These are phyloP conservation scores for Maccullochella peelii DNA, from an alignment of 2,113 vertebrate species.

Conservation along the genomic window DNA sequence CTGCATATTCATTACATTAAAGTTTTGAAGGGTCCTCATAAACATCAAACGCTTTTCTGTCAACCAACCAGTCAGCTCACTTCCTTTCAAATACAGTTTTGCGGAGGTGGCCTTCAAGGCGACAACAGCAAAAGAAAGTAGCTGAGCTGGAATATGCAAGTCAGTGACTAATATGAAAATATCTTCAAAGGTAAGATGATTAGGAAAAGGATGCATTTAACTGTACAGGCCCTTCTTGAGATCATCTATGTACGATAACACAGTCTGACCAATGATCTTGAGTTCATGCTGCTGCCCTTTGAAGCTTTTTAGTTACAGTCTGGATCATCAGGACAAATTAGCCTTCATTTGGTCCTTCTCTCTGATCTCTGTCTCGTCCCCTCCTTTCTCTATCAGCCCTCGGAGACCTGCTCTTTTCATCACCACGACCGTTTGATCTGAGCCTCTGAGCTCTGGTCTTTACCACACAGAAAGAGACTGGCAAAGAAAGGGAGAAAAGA, in stretches of 20 bases:
- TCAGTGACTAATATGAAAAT: constrained; percentile 36
- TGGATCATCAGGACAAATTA: constrained; percentile 65
- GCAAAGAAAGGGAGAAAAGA: constrained; percentile 6
- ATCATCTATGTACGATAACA: constrained; percentile 28
- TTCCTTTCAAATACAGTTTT: constrained; percentile 32
- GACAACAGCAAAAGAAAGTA: constrained; percentile 34
- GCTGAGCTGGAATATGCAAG: constrained; percentile 14
- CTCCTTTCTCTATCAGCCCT: constrained; percentile 49
- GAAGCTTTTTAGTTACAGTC: constrained; percentile 61
- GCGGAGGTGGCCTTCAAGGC: constrained; percentile 41
- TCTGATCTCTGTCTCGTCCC: constrained; percentile 66
- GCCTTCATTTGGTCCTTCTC: constrained; percentile 62
- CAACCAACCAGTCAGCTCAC: constrained; percentile 26
- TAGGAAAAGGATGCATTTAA: neutral
- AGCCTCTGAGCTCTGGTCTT: constrained; percentile 54
- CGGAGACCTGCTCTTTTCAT: constrained; percentile 77
- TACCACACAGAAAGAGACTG: constrained; percentile 19
- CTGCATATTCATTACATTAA: constrained; percentile 3
- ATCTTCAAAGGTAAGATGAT: constrained; percentile 40
- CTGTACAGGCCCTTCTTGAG: constrained; percentile 6
- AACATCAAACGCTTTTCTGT: constrained; percentile 16
- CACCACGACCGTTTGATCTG: constrained; percentile 68
- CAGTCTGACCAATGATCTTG: constrained; percentile 51
- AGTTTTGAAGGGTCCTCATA: constrained; percentile 7
- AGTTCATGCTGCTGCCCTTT: constrained; percentile 56